Evolutionary conservation across 2,797 vertebrate genomes (phyloP), one percentile per base, ranked within the genome.

Genomic region (Gobionotothen gibberifrons): DNA sequence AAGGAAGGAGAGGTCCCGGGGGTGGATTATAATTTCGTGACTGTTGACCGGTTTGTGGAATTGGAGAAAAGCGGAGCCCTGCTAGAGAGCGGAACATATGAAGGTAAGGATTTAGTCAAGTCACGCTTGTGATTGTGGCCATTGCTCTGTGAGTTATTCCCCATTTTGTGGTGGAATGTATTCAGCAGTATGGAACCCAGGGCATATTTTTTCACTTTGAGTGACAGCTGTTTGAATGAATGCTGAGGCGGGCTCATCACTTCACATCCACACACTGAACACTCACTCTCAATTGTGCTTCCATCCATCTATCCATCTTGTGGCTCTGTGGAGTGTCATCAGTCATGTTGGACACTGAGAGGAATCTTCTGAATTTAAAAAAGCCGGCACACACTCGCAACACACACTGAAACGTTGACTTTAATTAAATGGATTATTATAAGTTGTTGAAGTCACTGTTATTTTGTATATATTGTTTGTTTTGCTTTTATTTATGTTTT

Each of bases 11-110:
- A 99, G 89, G 98, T 99, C 89, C 97, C 98, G 0, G 98, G 97
- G 81, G 98, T 99, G 94, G 98, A 99, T 94, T 99, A 99, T 92
- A 98, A 98, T 93, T 99, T 99, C 81, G 96, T 99, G 92, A 98
- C 96, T 40, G 92, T 99, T 88, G 97, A 98, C 91, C 96, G 95
- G 88, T 99, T 99, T 95, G 96, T 98, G 95, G 97, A 99, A 95
- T 87, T 99, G 92, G 97, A 99, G 95, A 97, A 96, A 94, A 99
- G 97, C 81, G 98, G 97, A 76, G 95, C 97, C 90, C 94, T 99
- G 72, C 92, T 99, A 78, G 98, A 99, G 95, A 99, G 97, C 17
- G 98, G 98, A 92, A 99, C 98, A 43, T 99, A 99, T 97, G 98
- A 99, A 97, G 97, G 98, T 99, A 93, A 92, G 93, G 77, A 69